phyloP scores from a whole-genome alignment of 2,797 vertebrate species.

The Malurus splendens region DNA sequence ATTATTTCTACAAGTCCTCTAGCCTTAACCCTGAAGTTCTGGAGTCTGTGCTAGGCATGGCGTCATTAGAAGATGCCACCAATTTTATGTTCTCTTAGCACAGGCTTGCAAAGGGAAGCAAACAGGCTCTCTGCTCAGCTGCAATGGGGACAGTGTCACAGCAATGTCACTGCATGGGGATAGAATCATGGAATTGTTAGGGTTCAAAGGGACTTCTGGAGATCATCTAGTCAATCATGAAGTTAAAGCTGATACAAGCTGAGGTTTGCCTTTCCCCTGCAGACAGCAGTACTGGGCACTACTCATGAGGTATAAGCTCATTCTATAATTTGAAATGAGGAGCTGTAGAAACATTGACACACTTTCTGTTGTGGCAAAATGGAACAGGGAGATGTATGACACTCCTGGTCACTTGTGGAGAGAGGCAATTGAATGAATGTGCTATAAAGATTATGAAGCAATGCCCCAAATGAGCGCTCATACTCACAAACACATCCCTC shows the following conservation, averaged over 20 bases:
- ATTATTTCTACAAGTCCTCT: neutral
- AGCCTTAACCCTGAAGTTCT: neutral
- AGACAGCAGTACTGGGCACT: neutral
- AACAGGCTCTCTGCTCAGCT: neutral
- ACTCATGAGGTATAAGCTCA: neutral
- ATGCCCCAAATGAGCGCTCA: neutral
- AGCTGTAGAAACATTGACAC: neutral
- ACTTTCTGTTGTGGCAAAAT: neutral
- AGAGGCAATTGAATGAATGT: neutral
- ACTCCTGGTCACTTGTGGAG: neutral
- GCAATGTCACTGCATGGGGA: neutral
- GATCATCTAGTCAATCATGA: too few relatives aligned
- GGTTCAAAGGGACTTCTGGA: neutral
- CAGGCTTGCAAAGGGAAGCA: neutral
- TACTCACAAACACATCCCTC: accelerated
- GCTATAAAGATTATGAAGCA: neutral
- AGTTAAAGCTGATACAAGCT: neutral
- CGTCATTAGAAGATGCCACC: neutral
- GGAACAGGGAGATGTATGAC: neutral
- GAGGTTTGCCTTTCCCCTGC: neutral
- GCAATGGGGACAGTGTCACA: neutral
- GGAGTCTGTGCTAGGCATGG: neutral
- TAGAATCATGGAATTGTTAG: neutral
- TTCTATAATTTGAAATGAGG: accelerated
- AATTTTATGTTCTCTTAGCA: neutral